Evolutionary conservation across 2,797 vertebrate species (phyloP), one percentile per base, ranked within the genome.

Genomic region (Pteropus rufus): DNA sequence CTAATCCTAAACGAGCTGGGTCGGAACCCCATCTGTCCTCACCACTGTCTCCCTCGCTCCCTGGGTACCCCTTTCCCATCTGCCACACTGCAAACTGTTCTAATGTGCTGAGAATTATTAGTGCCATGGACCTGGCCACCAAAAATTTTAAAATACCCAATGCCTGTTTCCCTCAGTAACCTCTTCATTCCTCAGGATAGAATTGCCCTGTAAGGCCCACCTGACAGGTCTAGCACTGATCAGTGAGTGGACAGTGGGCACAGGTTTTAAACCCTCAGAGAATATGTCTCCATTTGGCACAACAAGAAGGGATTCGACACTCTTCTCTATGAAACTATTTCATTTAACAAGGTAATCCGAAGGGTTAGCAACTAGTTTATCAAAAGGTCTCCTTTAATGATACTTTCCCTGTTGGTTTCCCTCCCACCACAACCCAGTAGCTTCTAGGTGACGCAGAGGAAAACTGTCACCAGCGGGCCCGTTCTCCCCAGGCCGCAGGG

Each of bases 401-500:
- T 4, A 16, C 41, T 10, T 24, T 9, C 9, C 19, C 5, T 26
- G 23, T 54, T 7, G 34, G 26, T 31, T 52, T 39, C 10, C 9
- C 44, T n/a, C 29, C 54, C 18, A 12, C 29, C 39, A 31, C 24
- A 16, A 65, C 5, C 15, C n/a, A 3, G 49, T 0, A 23, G 9
- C 29, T 36, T 64, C 44, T 0, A 10, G 54, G 39, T 14, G 70
- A 73, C 29, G 21, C 5, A 1, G 26, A 72, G 72, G 70, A 52
- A 56, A 23, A 16, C 4, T 1, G 16, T 26, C 24, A 12, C 2
- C 52, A 11, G 67, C 7, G 7, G 18, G 8, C 3, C 1, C 12
- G 2, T 9, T 0, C 19, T 49, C 5, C 0, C 2, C 7, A 4
- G 4, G 31, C 26, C n/a, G 23, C 14, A 8, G 56, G 5, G 70